Evolutionary conservation across 2,113 vertebrate species (phyloP).

Genomic region (Natator depressus): DNA sequence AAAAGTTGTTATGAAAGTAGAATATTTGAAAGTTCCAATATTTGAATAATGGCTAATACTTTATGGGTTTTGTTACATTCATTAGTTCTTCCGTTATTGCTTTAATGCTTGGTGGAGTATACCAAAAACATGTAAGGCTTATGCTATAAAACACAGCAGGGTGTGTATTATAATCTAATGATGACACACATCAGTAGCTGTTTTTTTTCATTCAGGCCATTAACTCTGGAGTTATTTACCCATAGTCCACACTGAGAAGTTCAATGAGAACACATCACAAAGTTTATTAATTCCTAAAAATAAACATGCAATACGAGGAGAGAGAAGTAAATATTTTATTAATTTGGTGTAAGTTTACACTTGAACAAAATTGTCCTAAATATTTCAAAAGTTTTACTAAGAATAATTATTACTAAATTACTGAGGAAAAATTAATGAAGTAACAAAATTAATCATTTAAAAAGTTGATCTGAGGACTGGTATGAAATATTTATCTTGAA

Average conservation of each 20-base stretch:
- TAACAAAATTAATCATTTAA: background rate
- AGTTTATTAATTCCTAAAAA: background rate
- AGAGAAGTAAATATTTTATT: background rate
- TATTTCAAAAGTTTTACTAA: background rate
- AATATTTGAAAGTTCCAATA: background rate
- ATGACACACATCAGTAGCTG: background rate
- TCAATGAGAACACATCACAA: background rate
- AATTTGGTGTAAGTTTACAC: background rate
- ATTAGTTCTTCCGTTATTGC: background rate
- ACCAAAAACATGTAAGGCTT: background rate
- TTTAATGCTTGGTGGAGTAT: background rate
- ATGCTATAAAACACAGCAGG: background rate
- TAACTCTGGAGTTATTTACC: background rate
- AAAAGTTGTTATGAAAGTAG: background rate
- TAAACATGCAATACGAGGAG: background rate
- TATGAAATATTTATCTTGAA: background rate
- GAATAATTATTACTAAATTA: background rate
- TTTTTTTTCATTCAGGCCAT: background rate
- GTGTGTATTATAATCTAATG: background rate
- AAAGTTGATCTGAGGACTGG: background rate
- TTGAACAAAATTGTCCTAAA: background rate
- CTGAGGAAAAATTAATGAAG: background rate
- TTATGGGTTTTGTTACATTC: background rate
- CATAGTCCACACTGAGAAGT: background rate
- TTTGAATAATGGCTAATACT: background rate